A percentile compares a stretch with the other conserved stretches of the same genome.
phyloP scores from a whole-genome alignment of 2,888 invertebrate genomes.

The Synanthedon formicaeformis region DNA sequence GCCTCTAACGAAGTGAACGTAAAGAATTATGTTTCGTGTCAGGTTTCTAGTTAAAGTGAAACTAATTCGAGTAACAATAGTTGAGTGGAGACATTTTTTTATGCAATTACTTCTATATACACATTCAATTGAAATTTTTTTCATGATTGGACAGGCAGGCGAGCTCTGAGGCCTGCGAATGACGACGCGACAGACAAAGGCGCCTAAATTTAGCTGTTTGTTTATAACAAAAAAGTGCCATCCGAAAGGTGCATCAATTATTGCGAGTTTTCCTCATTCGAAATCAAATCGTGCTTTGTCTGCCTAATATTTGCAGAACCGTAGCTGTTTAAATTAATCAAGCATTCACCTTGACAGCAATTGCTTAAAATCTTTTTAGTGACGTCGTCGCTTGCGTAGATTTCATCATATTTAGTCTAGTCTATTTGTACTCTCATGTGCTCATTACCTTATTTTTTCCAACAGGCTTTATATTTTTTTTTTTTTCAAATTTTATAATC shows the following conservation, averaged over 20 bases:
- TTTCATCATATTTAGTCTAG: no score
- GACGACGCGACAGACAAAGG: not conserved
- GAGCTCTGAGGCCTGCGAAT: not conserved
- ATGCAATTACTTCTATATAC: not conserved
- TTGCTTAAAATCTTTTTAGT: no score
- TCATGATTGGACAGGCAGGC: not conserved
- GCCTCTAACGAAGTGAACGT: constrained; percentile 52
- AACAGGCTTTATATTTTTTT: no score
- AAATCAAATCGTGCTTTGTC: no score
- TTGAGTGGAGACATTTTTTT: not conserved
- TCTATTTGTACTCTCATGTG: no score
- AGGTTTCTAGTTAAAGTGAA: constrained; percentile 32
- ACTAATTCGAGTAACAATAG: not conserved
- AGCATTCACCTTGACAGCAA: no score
- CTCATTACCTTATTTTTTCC: no score
- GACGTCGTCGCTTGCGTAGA: no score
- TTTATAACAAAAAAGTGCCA: not conserved
- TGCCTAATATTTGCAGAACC: no score
- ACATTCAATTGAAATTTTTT: not conserved
- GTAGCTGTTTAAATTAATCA: no score
- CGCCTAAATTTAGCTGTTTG: not conserved
- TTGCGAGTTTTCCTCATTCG: not conserved
- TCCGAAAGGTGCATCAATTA: not conserved
- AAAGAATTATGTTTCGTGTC: constrained; percentile 45
- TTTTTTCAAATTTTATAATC: no score